Conservation (phyloP, 2,797 vertebrate species). For the Melanotaenia trifasciata region DNA sequence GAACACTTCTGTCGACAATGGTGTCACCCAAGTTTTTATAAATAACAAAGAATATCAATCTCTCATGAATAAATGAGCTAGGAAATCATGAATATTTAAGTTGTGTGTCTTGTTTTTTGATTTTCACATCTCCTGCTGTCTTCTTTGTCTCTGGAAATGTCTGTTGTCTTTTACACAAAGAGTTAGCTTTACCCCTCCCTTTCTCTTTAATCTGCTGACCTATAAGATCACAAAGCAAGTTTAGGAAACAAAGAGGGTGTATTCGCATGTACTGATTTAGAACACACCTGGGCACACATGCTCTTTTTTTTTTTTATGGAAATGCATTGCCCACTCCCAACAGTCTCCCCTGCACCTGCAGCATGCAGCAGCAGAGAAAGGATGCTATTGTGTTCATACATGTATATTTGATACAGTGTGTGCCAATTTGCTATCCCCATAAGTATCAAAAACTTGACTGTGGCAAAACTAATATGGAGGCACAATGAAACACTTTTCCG, state of each 20-base stretch:
- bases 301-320: constrained; percentile 35
- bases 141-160: constrained; percentile 14
- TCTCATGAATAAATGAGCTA: constrained; percentile 69
- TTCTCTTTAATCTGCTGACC: constrained; percentile 35
- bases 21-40: constrained; percentile 63
- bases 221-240: constrained; percentile 36
- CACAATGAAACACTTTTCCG: constrained; percentile 23
- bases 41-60: constrained; percentile 65
- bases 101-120: constrained; percentile 29
- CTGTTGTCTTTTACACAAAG: constrained; percentile 24
- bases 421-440: constrained; percentile 15
- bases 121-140: constrained; percentile 19
- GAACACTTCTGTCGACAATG: constrained; percentile 58
- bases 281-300: constrained; percentile 24
- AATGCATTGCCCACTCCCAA: constrained; percentile 33
- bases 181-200: not conserved
- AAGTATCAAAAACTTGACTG: constrained; percentile 35
- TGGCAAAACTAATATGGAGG: constrained; percentile 54
- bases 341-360: constrained; percentile 52
- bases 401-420: not conserved
- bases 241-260: constrained; percentile 20
- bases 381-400: constrained; percentile 29
- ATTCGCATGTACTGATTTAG: constrained; percentile 45
- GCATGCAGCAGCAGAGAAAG: constrained; percentile 28
- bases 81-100: constrained; percentile 64